Conservation (phyloP, 2,113 vertebrate species). For the Strix uralensis region DNA sequence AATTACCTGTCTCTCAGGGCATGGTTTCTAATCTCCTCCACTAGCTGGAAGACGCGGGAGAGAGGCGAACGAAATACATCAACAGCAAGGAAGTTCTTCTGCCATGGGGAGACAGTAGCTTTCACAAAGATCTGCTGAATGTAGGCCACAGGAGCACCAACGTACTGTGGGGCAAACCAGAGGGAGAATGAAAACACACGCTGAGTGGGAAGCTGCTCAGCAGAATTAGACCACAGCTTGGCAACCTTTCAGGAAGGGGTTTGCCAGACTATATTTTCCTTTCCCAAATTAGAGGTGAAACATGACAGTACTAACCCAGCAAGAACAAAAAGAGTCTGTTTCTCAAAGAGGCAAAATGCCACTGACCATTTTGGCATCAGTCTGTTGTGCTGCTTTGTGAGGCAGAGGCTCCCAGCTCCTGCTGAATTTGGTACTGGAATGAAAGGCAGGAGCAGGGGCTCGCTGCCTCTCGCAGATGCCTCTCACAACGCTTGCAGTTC, state of each 20-base stretch:
- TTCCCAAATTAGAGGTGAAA: not conserved
- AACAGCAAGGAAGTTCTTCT: constrained; percentile 88
- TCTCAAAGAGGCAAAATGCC: not conserved
- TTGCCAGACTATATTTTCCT: not conserved
- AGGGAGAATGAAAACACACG: not conserved
- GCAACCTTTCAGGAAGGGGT: not conserved
- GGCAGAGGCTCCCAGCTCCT: not conserved
- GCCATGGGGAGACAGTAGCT: constrained; percentile 93
- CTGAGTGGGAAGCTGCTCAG: not conserved
- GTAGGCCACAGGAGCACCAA: constrained; percentile 91
- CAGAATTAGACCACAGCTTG: not conserved
- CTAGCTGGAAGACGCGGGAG: constrained; percentile 86
- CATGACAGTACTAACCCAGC: not conserved
- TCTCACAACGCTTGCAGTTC: fast-evolving
- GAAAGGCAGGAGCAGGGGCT: not conserved
- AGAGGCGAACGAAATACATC: constrained; percentile 93
- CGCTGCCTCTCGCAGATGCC: not conserved
- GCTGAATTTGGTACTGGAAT: not conserved
- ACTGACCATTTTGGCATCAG: not conserved
- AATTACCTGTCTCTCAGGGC: constrained; percentile 87
- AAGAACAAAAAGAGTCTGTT: not conserved
- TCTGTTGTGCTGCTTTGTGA: not conserved
- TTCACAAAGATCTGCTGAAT: constrained; percentile 97
- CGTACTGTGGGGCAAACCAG: constrained; percentile 76
- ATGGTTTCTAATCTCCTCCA: constrained; percentile 95